Percentiles rank a stretch among this genome's conserved stretches.
Evolutionary conservation across 2,888 invertebrate genomes (phyloP).

Genomic region (Drosophila diplacantha): DNA sequence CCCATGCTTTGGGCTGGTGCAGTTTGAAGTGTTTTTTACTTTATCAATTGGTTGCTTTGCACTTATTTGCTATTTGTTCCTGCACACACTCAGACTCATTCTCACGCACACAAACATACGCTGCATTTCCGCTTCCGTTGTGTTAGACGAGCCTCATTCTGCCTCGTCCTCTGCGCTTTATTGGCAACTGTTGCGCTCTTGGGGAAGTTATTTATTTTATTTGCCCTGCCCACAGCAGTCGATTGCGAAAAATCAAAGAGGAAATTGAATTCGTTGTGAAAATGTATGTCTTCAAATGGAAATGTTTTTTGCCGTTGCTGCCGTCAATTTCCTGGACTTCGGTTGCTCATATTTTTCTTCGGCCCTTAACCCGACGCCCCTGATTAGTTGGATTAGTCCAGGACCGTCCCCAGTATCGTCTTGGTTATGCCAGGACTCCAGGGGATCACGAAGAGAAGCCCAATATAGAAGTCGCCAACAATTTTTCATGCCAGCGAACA

Average conservation of each 20-base stretch:
- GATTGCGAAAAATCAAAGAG: conserved; percentile 70
- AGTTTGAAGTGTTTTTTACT: conserved; percentile 67
- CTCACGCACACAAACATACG: conserved; percentile 25
- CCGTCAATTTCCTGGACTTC: conserved; percentile 61
- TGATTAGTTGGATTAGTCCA: conserved; percentile 60
- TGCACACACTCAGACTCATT: conserved; percentile 37
- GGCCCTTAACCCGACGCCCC: conserved; percentile 42
- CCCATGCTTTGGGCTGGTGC: conserved; percentile 30
- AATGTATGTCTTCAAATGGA: conserved; percentile 70
- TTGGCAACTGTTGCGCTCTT: conserved; percentile 68
- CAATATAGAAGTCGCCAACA: conserved; percentile 39
- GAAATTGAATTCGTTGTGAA: conserved; percentile 72
- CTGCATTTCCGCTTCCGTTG: conserved; percentile 67
- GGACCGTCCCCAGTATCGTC: conserved; percentile 1
- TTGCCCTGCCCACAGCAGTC: conserved; percentile 45
- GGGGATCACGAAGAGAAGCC: conserved; percentile 12
- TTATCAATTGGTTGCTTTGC: conserved; percentile 72
- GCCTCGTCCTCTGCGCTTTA: conserved; percentile 19
- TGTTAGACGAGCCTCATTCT: conserved; percentile 51
- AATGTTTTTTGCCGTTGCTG: conserved; percentile 67
- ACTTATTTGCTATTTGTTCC: conserved; percentile 71
- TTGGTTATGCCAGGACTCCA: background rate
- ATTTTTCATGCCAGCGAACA: conserved; percentile 59
- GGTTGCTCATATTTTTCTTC: conserved; percentile 21
- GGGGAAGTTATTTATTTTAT: conserved; percentile 70